Conservation (phyloP, 2,797 vertebrate species). For the Galaxias olidus region DNA sequence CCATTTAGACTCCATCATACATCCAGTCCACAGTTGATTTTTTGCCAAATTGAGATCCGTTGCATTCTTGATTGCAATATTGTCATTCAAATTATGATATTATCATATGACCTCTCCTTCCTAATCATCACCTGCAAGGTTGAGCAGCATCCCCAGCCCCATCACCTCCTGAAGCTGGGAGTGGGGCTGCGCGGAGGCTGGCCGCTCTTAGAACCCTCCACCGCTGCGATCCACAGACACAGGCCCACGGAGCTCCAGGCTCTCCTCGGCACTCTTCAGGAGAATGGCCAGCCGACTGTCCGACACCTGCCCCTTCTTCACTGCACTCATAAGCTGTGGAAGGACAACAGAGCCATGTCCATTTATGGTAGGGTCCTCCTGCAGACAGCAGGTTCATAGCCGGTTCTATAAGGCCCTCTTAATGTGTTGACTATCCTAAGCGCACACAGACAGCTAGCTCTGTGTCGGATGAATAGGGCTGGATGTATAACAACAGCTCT, state of each 20-base stretch:
- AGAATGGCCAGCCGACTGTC: conserved; percentile 92
- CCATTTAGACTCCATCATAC: conserved; percentile 30
- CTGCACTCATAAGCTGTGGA: conserved; percentile 92
- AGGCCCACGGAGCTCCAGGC: conserved; percentile 77
- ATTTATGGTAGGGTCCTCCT: too few species aligned
- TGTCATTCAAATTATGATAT: conserved; percentile 55
- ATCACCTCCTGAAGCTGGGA: background rate
- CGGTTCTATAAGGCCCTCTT: too few species aligned
- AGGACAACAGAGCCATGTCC: too few species aligned
- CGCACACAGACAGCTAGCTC: too few species aligned
- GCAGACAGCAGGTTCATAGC: too few species aligned
- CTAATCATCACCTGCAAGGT: conserved; percentile 4
- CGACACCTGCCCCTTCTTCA: conserved; percentile 92
- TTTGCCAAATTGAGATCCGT: conserved; percentile 25
- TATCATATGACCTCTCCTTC: conserved; percentile 29
- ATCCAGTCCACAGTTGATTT: conserved; percentile 44
- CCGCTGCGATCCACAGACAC: conserved; percentile 93
- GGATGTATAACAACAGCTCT: too few species aligned
- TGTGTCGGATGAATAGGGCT: too few species aligned
- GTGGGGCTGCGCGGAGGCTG: too few species aligned
- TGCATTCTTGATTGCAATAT: conserved; percentile 51
- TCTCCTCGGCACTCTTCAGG: conserved; percentile 92
- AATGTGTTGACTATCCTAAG: too few species aligned
- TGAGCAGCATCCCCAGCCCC: background rate
- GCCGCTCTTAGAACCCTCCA: conserved; percentile 84